Evolutionary conservation across 1,140 invertebrate species (phyloP).

Genomic region (Dryas iulia): DNA sequence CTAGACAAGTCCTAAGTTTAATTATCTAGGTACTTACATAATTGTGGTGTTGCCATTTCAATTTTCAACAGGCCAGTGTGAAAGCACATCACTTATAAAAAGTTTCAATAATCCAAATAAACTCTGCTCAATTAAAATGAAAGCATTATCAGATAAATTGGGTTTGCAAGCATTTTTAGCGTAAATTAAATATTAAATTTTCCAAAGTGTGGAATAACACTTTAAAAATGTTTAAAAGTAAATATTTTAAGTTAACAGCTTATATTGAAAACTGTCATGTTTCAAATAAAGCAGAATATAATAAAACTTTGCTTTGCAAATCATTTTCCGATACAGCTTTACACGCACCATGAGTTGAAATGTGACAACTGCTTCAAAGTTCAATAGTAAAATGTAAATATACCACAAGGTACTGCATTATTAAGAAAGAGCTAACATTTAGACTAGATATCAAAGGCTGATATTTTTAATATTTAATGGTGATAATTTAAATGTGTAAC

Average conservation of each 20-base stretch:
- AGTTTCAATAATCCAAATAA: slow-evolving; percentile 17
- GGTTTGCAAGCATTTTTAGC: background rate
- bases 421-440: background rate
- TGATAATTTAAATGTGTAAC: background rate
- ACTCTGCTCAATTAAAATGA: background rate
- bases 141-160: slow-evolving; percentile 6
- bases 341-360: background rate
- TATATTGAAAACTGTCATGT: background rate
- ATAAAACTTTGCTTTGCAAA: background rate
- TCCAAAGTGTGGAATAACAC: no score
- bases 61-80: background rate
- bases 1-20: background rate
- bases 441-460: background rate
- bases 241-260: no score
- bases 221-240: no score
- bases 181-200: background rate
- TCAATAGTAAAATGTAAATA: background rate
- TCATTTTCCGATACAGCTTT: background rate
- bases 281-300: background rate
- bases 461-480: background rate
- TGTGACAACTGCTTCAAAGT: slow-evolving; percentile 4
- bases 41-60: background rate
- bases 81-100: background rate
- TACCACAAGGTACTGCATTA: background rate
- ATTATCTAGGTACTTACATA: background rate